These are phyloP conservation scores for Malthinus flaveolus DNA, from an alignment of 2,888 invertebrate genomes.

Conservation along the genomic window DNA sequence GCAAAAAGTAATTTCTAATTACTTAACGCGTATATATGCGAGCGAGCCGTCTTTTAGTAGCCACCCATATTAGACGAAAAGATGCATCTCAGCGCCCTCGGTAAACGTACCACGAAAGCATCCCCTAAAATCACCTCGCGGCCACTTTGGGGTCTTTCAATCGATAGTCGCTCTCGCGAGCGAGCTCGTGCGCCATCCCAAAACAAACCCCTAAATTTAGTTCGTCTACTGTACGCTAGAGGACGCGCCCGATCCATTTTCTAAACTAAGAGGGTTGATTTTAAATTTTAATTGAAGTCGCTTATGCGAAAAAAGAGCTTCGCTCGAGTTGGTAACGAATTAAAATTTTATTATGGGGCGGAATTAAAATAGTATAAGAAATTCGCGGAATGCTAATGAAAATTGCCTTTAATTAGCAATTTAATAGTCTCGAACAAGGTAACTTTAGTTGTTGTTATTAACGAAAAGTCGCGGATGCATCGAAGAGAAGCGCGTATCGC, in stretches of 20 bases:
- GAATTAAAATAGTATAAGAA: neutral
- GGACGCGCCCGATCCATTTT: constrained; percentile 27
- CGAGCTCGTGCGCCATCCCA: constrained; percentile 8
- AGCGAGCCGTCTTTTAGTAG: neutral
- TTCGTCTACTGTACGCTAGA: constrained; percentile 43
- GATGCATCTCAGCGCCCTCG: constrained; percentile 1
- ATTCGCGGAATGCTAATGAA: constrained; percentile 5
- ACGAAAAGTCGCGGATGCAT: constrained; percentile 20
- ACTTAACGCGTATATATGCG: too few relatives aligned
- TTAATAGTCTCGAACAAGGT: constrained; percentile 1
- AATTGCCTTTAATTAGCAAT: constrained; percentile 12
- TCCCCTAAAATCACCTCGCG: neutral
- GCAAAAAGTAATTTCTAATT: too few relatives aligned
- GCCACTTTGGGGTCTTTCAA: neutral
- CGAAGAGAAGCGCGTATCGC: constrained; percentile 14
- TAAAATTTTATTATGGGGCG: constrained; percentile 1
- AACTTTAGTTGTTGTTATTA: constrained; percentile 19
- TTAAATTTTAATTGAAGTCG: neutral
- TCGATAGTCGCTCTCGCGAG: neutral
- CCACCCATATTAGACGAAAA: neutral
- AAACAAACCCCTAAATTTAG: constrained; percentile 43
- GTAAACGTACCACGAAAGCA: neutral
- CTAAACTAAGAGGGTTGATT: neutral
- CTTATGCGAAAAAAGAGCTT: neutral
- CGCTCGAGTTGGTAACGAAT: neutral